Evolutionary conservation across 30 jellyfish, hydroid and myxozoan species (phyloP).

Genomic region (Chironex yamaguchii): DNA sequence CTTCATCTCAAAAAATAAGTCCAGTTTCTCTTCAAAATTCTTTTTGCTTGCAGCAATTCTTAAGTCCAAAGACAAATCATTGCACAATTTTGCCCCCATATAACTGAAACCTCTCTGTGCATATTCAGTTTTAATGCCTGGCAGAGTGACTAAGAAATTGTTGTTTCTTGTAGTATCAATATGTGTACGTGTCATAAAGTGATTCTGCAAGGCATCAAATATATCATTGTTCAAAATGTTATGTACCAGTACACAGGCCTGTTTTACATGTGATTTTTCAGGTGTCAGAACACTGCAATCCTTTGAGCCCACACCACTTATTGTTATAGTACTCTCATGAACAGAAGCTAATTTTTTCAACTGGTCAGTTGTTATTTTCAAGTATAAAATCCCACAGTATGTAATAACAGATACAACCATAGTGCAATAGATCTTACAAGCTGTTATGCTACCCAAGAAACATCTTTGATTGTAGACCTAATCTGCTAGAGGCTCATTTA

Average conservation of each 20-base stretch:
- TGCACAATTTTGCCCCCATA: constrained; percentile 49
- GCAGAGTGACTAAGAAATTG: constrained; percentile 15
- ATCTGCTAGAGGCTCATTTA: constrained; percentile 63
- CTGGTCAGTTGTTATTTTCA: constrained; percentile 30
- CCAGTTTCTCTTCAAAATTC: constrained; percentile 46
- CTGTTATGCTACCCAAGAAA: constrained; percentile 40
- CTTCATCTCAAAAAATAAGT: not conserved
- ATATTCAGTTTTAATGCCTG: constrained; percentile 39
- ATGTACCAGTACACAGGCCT: constrained; percentile 54
- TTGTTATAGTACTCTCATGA: constrained; percentile 39
- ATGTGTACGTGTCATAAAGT: constrained; percentile 32
- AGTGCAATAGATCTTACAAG: constrained; percentile 21
- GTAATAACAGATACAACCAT: constrained; percentile 26
- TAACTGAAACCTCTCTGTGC: too few species aligned
- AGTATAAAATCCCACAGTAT: too few species aligned
- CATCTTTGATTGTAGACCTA: constrained; percentile 52
- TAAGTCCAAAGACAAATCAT: constrained; percentile 38
- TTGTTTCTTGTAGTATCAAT: not conserved
- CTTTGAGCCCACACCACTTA: constrained; percentile 33
- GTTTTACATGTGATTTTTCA: constrained; percentile 15
- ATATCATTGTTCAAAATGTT: constrained; percentile 11
- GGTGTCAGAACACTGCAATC: constrained; percentile 59
- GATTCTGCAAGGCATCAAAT: constrained; percentile 57
- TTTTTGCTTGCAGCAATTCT: constrained; percentile 32
- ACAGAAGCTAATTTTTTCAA: constrained; percentile 39